Percentiles rank a stretch among this genome's conserved stretches.
phyloP scores from a whole-genome alignment of 92 coral and sea anemone genomes.

The Palythoa grandis region DNA sequence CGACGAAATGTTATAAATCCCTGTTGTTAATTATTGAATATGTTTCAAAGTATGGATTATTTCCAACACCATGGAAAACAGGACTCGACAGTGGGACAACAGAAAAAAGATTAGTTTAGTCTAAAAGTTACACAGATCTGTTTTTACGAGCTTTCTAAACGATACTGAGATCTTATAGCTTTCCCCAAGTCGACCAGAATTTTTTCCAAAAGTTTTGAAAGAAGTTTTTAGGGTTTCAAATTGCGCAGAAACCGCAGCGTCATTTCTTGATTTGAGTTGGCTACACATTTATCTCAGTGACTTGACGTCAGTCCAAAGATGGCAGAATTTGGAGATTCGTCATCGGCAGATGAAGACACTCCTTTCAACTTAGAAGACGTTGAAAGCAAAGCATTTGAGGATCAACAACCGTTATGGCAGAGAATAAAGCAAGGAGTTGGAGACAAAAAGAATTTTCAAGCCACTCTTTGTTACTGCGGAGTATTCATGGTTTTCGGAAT shows the following conservation, averaged over 20 bases:
- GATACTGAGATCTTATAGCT: neutral
- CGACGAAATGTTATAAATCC: neutral
- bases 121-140: constrained; percentile 5
- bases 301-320: constrained; percentile 27
- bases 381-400: constrained; percentile 67
- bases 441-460: constrained; percentile 69
- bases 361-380: constrained; percentile 84
- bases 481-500: constrained; percentile 90
- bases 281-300: neutral
- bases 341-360: constrained; percentile 77
- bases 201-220: neutral
- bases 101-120: neutral
- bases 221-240: too few relatives aligned
- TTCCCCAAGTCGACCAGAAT: neutral
- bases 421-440: constrained; percentile 63
- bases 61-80: neutral
- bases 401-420: constrained; percentile 64
- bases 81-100: constrained; percentile 1
- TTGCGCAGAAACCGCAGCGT: neutral
- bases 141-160: neutral
- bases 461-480: constrained; percentile 85
- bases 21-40: neutral
- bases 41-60: neutral
- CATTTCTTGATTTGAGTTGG: neutral
- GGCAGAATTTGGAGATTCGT: constrained; percentile 71